phyloP scores from a whole-genome alignment of 2,888 invertebrate species.

The Dendrolimus pini region DNA sequence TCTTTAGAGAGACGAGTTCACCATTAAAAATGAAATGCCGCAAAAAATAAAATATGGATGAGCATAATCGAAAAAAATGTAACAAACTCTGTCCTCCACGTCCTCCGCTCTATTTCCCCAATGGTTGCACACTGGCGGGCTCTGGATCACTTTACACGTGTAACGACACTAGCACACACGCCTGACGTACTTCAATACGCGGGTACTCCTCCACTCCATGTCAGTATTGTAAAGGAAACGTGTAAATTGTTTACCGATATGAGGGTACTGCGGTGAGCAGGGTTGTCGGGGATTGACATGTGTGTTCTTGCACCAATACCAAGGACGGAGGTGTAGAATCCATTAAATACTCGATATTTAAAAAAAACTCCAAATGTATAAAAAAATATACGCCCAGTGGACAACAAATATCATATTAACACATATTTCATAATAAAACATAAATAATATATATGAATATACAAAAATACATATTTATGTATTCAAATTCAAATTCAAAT shows the following conservation, averaged over 20 bases:
- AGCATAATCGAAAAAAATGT: no score
- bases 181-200: not conserved
- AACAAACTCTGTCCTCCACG: not conserved
- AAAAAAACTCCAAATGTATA: no score
- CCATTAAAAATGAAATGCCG: no score
- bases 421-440: no score
- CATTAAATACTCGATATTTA: not conserved
- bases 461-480: no score
- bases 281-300: not conserved
- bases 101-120: not conserved
- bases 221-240: slow-evolving; percentile 14
- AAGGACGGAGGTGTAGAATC: not conserved
- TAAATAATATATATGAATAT: no score
- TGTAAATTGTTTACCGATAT: slow-evolving; percentile 43
- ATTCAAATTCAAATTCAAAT: no score
- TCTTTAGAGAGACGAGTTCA: no score
- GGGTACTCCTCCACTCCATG: not conserved
- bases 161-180: not conserved
- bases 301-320: not conserved
- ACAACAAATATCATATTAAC: no score
- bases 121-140: not conserved
- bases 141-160: not conserved
- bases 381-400: no score
- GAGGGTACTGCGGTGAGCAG: slow-evolving; percentile 15
- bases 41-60: no score